Conservation (phyloP, 2,113 vertebrate genomes). For the Pollachius pollachius region DNA sequence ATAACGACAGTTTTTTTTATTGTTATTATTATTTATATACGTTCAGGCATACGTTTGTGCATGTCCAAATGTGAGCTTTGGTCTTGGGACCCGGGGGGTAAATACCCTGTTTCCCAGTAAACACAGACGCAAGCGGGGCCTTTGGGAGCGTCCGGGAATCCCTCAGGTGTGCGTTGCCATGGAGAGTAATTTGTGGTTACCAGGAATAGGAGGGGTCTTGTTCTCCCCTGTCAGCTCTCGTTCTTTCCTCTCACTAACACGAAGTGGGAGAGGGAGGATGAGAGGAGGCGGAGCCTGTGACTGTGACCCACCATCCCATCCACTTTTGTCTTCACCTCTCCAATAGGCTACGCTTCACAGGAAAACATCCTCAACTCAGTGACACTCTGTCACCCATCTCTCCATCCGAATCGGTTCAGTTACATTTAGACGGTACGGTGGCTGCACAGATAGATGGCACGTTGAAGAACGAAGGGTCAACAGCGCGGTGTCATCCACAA, state of each 20-base stretch:
- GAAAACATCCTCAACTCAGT: conserved; percentile 53
- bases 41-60: no score
- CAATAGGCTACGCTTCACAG: conserved; percentile 49
- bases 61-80: not conserved
- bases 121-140: not conserved
- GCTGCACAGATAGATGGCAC: no score
- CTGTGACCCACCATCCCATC: no score
- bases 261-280: conserved; percentile 9
- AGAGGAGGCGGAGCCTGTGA: no score
- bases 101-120: conserved; percentile 24
- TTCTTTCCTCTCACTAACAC: conserved; percentile 13
- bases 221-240: conserved; percentile 28
- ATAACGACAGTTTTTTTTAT: no score
- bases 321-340: no score
- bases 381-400: no score
- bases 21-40: no score
- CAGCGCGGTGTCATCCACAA: conserved; percentile 55
- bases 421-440: no score
- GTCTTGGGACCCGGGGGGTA: not conserved
- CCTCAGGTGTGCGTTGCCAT: conserved; percentile 55
- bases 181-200: conserved; percentile 25
- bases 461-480: conserved; percentile 6
- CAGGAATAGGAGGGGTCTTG: conserved; percentile 36
- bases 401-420: no score
- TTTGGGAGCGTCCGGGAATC: no score